Percentiles rank a stretch among this genome's conserved stretches.
These are phyloP conservation scores for Camponotus floridanus DNA, from an alignment of 1,140 invertebrate genomes.

Conservation along the genomic window DNA sequence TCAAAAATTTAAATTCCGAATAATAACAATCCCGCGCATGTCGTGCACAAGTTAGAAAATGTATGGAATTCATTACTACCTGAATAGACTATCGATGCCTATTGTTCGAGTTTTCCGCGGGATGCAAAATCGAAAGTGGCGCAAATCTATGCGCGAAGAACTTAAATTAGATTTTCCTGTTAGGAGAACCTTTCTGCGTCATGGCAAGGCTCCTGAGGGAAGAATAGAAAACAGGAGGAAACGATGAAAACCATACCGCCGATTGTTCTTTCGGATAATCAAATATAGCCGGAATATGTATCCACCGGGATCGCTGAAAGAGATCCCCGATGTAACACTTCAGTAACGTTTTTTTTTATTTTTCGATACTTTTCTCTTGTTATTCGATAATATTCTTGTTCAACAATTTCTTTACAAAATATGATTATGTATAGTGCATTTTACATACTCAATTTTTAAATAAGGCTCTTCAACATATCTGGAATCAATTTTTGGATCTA, in stretches of 20 bases:
- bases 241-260: not conserved
- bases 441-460: conserved; percentile 6
- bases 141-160: conserved; percentile 55
- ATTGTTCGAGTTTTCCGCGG: conserved; percentile 62
- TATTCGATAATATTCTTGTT: conserved; percentile 4
- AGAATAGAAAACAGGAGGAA: not conserved
- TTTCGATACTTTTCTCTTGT: not conserved
- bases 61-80: conserved; percentile 44
- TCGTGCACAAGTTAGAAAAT: conserved; percentile 50
- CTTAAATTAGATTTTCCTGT: conserved; percentile 72
- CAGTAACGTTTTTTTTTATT: not conserved
- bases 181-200: not conserved
- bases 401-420: not conserved
- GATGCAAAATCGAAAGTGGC: conserved; percentile 71
- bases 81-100: conserved; percentile 47
- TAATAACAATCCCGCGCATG: conserved; percentile 22
- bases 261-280: conserved; percentile 49
- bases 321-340: conserved; percentile 30
- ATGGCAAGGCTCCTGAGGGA: not conserved
- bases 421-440: not conserved
- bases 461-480: not conserved
- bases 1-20: conserved; percentile 33
- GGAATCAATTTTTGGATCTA: not conserved
- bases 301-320: conserved; percentile 43
- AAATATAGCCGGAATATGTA: conserved; percentile 42